These are phyloP conservation scores for Syrrhaptes paradoxus DNA, from an alignment of 2,113 vertebrate genomes.

Conservation along the genomic window DNA sequence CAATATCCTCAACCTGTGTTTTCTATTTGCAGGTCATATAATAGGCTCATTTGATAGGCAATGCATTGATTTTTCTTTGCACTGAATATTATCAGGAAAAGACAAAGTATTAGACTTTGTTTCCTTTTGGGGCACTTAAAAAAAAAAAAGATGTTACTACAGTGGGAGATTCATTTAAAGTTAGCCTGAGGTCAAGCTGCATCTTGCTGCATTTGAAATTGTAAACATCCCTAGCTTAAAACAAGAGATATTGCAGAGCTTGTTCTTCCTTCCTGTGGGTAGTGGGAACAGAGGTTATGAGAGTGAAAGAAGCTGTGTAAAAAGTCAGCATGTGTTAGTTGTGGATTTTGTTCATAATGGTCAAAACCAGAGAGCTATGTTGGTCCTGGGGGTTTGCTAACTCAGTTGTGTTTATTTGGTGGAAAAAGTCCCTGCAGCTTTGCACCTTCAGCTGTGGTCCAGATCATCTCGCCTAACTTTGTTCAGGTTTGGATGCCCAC, in stretches of 20 bases:
- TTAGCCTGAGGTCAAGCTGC: background rate
- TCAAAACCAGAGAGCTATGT: background rate
- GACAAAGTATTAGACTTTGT: background rate
- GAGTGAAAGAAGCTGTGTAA: background rate
- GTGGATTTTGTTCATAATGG: background rate
- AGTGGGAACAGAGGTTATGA: background rate
- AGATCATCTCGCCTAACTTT: background rate
- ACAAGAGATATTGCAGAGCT: background rate
- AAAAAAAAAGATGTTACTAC: background rate
- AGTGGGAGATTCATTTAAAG: background rate
- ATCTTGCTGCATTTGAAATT: background rate
- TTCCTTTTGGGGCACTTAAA: background rate
- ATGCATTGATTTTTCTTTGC: background rate
- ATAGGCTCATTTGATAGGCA: background rate
- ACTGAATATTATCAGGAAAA: background rate
- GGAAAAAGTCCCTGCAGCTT: background rate
- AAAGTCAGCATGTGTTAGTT: background rate
- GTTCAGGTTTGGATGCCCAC: background rate
- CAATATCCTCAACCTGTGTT: background rate
- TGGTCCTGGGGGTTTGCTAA: background rate
- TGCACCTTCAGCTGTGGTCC: background rate
- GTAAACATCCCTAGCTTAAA: background rate
- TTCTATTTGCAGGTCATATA: background rate
- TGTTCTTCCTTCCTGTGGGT: background rate
- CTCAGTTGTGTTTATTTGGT: background rate